A percentile compares a stretch with the other conserved stretches of the same genome.
Evolutionary conservation across 1,140 invertebrate species (phyloP).

Genomic region (Epicauta chinensis): DNA sequence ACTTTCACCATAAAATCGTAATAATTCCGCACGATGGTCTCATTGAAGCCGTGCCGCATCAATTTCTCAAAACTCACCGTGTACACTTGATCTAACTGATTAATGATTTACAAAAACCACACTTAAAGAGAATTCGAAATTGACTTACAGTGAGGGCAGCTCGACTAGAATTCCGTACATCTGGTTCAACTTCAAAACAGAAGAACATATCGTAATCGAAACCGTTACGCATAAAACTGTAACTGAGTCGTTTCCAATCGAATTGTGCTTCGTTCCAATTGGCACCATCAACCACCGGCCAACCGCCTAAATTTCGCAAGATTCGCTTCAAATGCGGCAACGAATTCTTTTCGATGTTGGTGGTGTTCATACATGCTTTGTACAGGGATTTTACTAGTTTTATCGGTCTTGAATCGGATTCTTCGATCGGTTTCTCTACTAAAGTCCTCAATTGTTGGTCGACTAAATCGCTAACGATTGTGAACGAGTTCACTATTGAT

Average conservation of each 20-base stretch:
- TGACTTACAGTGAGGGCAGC: slow-evolving; percentile 78
- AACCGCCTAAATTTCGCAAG: slow-evolving; percentile 74
- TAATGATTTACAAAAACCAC: slow-evolving; percentile 2
- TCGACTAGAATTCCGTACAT: slow-evolving; percentile 84
- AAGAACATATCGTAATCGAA: slow-evolving; percentile 88
- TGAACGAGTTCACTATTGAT: slow-evolving; percentile 68
- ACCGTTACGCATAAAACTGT: slow-evolving; percentile 69
- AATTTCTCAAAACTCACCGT: slow-evolving; percentile 86
- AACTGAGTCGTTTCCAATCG: slow-evolving; percentile 75
- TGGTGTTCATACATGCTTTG: slow-evolving; percentile 79
- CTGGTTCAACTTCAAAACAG: slow-evolving; percentile 83
- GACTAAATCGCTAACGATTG: slow-evolving; percentile 70
- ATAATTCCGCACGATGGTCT: slow-evolving; percentile 73
- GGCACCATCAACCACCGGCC: slow-evolving; percentile 79
- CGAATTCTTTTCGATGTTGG: slow-evolving; percentile 65
- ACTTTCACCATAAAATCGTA: slow-evolving; percentile 83
- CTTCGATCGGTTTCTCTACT: slow-evolving; percentile 59
- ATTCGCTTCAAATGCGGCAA: slow-evolving; percentile 63
- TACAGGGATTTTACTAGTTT: slow-evolving; percentile 71
- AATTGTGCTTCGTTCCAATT: slow-evolving; percentile 61
- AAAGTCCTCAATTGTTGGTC: slow-evolving; percentile 70
- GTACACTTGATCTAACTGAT: slow-evolving; percentile 84
- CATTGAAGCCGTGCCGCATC: slow-evolving; percentile 72
- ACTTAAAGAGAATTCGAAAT: slow-evolving; percentile 1
- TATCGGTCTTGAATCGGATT: slow-evolving; percentile 65